Percentiles rank a stretch among this genome's conserved stretches.
Conservation (phyloP, 2,113 vertebrate species). For the Polypterus bichir region DNA sequence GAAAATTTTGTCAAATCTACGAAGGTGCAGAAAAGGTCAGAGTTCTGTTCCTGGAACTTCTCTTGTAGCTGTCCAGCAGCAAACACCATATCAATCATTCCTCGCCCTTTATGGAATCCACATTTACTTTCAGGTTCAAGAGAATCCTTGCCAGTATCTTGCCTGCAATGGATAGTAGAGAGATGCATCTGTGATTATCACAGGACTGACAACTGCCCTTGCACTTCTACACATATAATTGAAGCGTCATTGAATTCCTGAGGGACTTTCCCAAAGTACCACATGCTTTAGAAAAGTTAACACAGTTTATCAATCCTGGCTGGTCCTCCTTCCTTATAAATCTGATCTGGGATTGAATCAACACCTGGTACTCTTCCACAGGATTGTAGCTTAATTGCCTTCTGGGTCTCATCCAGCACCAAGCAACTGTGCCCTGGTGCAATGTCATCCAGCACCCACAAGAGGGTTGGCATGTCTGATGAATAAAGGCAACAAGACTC, state of each 20-base stretch:
- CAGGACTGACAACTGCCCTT: slow-evolving; percentile 10
- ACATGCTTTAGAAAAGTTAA: background rate
- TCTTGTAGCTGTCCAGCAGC: background rate
- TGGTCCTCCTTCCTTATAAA: background rate
- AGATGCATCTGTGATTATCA: slow-evolving; percentile 5
- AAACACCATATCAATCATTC: background rate
- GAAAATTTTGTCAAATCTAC: slow-evolving; percentile 3
- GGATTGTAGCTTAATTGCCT: background rate
- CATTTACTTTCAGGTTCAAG: slow-evolving; percentile 4
- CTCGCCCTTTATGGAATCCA: background rate
- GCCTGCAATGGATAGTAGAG: slow-evolving; percentile 1
- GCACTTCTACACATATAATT: slow-evolving; percentile 10
- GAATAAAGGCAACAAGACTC: too few relatives aligned
- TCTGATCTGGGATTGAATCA: background rate
- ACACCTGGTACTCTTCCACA: background rate
- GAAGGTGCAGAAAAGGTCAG: background rate
- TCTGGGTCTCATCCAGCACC: background rate
- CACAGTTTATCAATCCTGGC: background rate
- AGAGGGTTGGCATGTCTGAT: too few relatives aligned
- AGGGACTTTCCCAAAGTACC: background rate
- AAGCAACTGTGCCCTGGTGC: too few relatives aligned
- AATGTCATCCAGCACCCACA: too few relatives aligned
- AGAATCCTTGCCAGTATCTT: slow-evolving; percentile 7
- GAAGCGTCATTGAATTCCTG: slow-evolving; percentile 3
- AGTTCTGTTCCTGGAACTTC: background rate